Conservation (phyloP, 1,140 invertebrate genomes). For the Saccostrea glomerata region DNA sequence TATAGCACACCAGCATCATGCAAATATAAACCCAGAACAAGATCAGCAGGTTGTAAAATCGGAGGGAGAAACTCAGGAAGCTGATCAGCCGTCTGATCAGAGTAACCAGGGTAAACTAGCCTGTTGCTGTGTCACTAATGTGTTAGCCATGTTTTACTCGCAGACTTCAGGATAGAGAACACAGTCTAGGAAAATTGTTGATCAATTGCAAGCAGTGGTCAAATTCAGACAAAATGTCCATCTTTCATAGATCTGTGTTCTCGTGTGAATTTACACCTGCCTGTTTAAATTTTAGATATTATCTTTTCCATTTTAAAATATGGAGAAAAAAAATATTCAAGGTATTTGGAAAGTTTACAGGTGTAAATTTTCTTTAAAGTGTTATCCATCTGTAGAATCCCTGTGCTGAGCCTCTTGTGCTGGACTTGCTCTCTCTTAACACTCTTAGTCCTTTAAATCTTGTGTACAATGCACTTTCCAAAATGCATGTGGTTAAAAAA, state of each 20-base stretch:
- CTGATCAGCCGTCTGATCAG: background rate
- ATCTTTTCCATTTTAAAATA: background rate
- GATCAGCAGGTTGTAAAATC: background rate
- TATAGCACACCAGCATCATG: constrained; percentile 44
- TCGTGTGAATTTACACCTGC: constrained; percentile 11
- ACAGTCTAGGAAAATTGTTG: background rate
- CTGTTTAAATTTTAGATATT: background rate
- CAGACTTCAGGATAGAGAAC: constrained; percentile 14
- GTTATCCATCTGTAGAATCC: constrained; percentile 11
- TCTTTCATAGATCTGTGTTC: background rate
- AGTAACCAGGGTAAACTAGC: constrained; percentile 33
- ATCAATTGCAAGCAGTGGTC: background rate
- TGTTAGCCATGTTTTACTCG: constrained; percentile 22
- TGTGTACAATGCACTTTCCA: background rate
- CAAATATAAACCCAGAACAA: constrained; percentile 37
- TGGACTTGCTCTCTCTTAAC: background rate
- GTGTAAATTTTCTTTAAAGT: constrained; percentile 28
- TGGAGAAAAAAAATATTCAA: background rate
- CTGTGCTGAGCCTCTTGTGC: background rate
- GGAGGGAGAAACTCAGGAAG: constrained; percentile 40
- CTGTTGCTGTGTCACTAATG: constrained; percentile 32
- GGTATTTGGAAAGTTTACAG: background rate
- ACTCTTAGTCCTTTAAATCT: background rate
- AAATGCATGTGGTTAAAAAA: background rate
- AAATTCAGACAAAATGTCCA: background rate